phyloP scores from a whole-genome alignment of 1,140 invertebrate genomes.

The Pristionchus pacificus region DNA sequence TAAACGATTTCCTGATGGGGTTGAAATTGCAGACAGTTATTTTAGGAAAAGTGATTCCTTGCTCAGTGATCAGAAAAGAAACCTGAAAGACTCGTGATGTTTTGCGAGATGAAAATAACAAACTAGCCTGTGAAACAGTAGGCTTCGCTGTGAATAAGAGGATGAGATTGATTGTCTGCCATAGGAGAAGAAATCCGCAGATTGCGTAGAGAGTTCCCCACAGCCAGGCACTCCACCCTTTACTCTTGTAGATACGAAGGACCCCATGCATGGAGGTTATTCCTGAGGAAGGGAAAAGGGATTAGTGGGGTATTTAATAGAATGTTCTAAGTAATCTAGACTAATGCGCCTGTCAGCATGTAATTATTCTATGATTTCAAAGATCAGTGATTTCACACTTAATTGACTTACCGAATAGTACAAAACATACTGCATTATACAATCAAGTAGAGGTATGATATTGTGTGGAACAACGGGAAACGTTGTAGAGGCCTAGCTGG shows the following conservation, averaged over 20 bases:
- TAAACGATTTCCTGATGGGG: slow-evolving; percentile 20
- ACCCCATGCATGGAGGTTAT: not conserved
- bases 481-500: no score
- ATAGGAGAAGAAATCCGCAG: not conserved
- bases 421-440: no score
- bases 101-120: no score
- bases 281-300: no score
- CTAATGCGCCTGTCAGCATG: no score
- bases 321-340: not conserved
- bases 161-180: not conserved
- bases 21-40: slow-evolving; percentile 20
- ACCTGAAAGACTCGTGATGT: no score
- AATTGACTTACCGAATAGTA: no score
- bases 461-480: not conserved
- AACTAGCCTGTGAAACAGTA: not conserved
- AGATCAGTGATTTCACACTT: no score
- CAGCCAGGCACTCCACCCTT: not conserved
- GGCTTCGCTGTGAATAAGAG: not conserved
- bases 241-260: not conserved
- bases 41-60: slow-evolving; percentile 16
- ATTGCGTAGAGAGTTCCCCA: not conserved
- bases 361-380: not conserved
- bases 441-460: not conserved
- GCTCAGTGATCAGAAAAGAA: slow-evolving; percentile 20
- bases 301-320: not conserved